Evolutionary conservation across 2,113 vertebrate species (phyloP).

Genomic region (Myodes glareolus): DNA sequence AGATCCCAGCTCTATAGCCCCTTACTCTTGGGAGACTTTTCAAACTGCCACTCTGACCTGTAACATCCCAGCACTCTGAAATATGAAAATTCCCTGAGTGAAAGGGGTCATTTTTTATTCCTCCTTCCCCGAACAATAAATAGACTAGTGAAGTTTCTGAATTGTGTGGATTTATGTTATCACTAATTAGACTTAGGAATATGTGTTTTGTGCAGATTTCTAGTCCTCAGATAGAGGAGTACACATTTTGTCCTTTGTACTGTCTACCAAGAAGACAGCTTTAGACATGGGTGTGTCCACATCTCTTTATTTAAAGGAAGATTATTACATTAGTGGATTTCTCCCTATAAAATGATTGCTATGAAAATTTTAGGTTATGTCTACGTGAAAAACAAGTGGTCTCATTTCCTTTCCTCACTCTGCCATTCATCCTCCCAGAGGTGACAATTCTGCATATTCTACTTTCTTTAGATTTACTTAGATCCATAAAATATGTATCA

Average conservation of each 20-base stretch:
- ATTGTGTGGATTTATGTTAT: not conserved
- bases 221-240: not conserved
- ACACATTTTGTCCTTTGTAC: not conserved
- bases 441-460: not conserved
- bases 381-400: not conserved
- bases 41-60: not conserved
- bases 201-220: not conserved
- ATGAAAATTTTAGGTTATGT: not conserved
- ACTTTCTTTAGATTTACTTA: not conserved
- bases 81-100: not conserved
- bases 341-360: not conserved
- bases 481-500: not conserved
- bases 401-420: not conserved
- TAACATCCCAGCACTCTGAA: not conserved
- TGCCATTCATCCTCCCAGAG: not conserved
- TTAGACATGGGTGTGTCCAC: not conserved
- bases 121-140: not conserved
- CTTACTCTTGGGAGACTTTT: not conserved
- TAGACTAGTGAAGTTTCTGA: not conserved
- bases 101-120: too few species aligned
- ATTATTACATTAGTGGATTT: not conserved
- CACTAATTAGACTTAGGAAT: not conserved
- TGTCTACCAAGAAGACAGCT: not conserved
- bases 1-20: not conserved
- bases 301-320: not conserved